Conservation (phyloP, 2,888 invertebrate species). For the Beris morrisii region DNA sequence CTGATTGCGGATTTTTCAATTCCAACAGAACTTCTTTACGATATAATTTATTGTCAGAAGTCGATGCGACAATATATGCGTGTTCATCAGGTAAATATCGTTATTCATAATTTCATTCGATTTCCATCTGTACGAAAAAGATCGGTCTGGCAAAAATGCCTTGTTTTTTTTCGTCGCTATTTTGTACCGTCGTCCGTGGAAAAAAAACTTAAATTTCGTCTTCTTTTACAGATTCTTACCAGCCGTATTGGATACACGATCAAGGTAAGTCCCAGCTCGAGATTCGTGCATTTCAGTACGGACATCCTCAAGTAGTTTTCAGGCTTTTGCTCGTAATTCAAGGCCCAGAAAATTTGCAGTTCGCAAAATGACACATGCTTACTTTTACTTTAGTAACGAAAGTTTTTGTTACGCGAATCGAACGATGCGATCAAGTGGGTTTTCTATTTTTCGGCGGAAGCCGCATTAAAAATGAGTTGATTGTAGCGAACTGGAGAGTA, state of each 20-base stretch:
- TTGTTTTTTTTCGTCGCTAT: not conserved
- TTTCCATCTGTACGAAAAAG: not conserved
- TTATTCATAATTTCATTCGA: not conserved
- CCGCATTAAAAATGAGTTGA: too few species aligned
- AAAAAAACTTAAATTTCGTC: slow-evolving; percentile 11
- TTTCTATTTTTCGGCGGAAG: not conserved
- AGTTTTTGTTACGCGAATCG: slow-evolving; percentile 7
- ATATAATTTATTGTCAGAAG: slow-evolving; percentile 54
- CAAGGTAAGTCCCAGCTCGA: slow-evolving; percentile 28
- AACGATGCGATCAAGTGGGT: not conserved
- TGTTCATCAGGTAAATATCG: slow-evolving; percentile 50
- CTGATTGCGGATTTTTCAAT: slow-evolving; percentile 36
- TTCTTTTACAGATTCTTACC: slow-evolving; percentile 24
- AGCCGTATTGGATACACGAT: slow-evolving; percentile 3
- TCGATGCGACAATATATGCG: slow-evolving; percentile 50
- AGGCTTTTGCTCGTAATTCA: not conserved
- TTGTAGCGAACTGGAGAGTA: too few species aligned
- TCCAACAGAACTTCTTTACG: slow-evolving; percentile 51
- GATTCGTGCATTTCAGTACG: not conserved
- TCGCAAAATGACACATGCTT: slow-evolving; percentile 21
- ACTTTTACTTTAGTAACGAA: slow-evolving; percentile 29
- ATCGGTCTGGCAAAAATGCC: not conserved
- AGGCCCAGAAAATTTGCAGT: slow-evolving; percentile 1
- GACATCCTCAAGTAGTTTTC: not conserved
- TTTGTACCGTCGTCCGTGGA: not conserved